Conservation (phyloP, 92 coral and sea anemone species). For the Porites evermanni region DNA sequence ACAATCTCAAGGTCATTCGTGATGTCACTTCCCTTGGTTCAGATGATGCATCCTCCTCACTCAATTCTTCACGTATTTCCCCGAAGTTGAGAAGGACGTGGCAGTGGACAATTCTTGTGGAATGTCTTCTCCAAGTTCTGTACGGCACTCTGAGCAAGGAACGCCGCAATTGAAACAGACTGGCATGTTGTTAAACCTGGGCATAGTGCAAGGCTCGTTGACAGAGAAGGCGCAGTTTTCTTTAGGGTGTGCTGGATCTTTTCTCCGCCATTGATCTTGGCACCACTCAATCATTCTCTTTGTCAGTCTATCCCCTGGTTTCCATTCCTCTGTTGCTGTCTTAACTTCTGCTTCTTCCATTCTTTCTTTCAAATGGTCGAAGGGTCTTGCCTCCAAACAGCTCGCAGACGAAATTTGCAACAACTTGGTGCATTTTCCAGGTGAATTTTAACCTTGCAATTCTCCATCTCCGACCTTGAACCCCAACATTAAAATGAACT, state of each 20-base stretch:
- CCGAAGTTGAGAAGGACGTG: slow-evolving; percentile 12
- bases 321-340: slow-evolving; percentile 47
- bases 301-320: slow-evolving; percentile 13
- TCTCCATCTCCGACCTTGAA: background rate
- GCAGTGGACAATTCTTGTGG: slow-evolving; percentile 48
- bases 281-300: slow-evolving; percentile 40
- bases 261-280: slow-evolving; percentile 64
- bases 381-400: slow-evolving; percentile 41
- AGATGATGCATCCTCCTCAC: background rate
- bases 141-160: slow-evolving; percentile 55
- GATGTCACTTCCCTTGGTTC: slow-evolving; percentile 5
- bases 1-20: slow-evolving; percentile 30
- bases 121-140: slow-evolving; percentile 31
- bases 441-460: slow-evolving; percentile 23
- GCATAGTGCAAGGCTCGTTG: slow-evolving; percentile 21
- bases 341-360: slow-evolving; percentile 30
- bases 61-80: background rate
- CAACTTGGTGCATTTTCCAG: slow-evolving; percentile 50
- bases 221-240: background rate
- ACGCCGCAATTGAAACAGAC: slow-evolving; percentile 48
- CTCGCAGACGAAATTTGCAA: slow-evolving; percentile 59
- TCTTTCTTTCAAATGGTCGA: slow-evolving; percentile 33
- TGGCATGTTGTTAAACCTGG: slow-evolving; percentile 42
- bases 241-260: slow-evolving; percentile 15
- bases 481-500: slow-evolving; percentile 50